Evolutionary conservation across 2,113 vertebrate genomes (phyloP).

Genomic region (Silurus glanis): DNA sequence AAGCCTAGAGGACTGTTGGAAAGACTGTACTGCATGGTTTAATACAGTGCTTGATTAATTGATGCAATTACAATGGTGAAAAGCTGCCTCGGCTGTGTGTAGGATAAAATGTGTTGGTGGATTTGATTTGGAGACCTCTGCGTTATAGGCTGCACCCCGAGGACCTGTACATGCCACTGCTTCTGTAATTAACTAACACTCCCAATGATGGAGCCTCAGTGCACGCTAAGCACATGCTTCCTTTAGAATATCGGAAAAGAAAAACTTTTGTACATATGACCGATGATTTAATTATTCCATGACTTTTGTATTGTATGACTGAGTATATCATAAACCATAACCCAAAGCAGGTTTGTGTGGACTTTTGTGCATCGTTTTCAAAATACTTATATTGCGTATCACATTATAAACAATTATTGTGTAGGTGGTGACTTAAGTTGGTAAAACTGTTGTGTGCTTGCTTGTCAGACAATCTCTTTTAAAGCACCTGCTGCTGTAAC

Average conservation of each 20-base stretch:
- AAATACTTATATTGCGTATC: not conserved
- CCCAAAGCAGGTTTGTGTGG: not conserved
- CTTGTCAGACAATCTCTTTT: conserved; percentile 30
- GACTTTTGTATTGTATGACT: not conserved
- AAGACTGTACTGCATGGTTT: conserved; percentile 19
- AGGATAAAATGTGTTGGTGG: conserved; percentile 37
- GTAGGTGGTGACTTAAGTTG: conserved; percentile 7
- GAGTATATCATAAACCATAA: not conserved
- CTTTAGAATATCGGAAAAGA: not conserved
- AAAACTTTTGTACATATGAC: not conserved
- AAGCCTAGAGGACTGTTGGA: not conserved
- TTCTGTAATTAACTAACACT: conserved; percentile 46
- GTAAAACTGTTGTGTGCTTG: conserved; percentile 19
- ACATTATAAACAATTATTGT: conserved; percentile 4
- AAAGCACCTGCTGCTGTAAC: conserved; percentile 44
- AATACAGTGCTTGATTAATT: conserved; percentile 45
- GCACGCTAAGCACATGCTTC: conserved; percentile 15
- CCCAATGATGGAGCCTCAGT: not conserved
- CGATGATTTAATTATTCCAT: too few relatives aligned
- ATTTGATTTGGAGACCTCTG: conserved; percentile 39
- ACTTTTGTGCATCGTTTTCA: not conserved
- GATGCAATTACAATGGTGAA: conserved; percentile 43
- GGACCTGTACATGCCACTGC: conserved; percentile 36
- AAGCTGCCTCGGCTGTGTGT: conserved; percentile 24
- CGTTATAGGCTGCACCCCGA: conserved; percentile 35